These are phyloP conservation scores for Lasiurus borealis DNA, from an alignment of 2,113 vertebrate genomes.

Conservation along the genomic window DNA sequence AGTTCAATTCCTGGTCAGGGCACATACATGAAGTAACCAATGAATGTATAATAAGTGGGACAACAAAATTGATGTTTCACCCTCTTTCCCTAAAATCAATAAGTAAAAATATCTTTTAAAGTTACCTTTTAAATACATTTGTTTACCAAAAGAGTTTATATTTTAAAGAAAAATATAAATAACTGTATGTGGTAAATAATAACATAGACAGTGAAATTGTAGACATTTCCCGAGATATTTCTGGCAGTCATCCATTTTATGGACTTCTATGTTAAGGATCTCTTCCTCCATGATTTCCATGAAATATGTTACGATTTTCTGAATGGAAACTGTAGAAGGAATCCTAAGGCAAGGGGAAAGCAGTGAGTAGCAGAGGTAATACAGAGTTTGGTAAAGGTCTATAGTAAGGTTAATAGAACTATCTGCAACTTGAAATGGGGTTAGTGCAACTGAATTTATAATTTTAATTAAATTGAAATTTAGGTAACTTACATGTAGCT, in stretches of 20 bases:
- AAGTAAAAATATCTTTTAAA: not conserved
- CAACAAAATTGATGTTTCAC: too few relatives aligned
- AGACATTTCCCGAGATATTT: slow-evolving; percentile 4
- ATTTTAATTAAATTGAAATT: slow-evolving; percentile 48
- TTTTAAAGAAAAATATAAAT: slow-evolving; percentile 51
- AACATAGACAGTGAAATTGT: not conserved
- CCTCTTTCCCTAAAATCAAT: too few relatives aligned
- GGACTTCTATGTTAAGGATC: not conserved
- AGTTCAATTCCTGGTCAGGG: too few relatives aligned
- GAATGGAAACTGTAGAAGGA: not conserved
- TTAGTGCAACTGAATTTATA: not conserved
- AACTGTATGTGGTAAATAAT: not conserved
- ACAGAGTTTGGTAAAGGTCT: not conserved
- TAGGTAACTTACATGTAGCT: not conserved
- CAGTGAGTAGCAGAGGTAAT: not conserved
- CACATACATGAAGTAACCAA: too few relatives aligned
- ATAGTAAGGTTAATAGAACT: not conserved
- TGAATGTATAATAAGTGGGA: too few relatives aligned
- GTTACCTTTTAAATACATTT: slow-evolving; percentile 33
- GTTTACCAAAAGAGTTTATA: not conserved
- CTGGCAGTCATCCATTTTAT: not conserved
- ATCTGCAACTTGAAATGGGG: not conserved
- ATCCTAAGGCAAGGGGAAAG: not conserved
- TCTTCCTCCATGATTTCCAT: not conserved
- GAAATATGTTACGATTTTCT: slow-evolving; percentile 35